A percentile compares a stretch with the other conserved stretches of the same genome.
Evolutionary conservation across 92 coral and sea anemone species (phyloP).

Genomic region (Diadumene lineata): DNA sequence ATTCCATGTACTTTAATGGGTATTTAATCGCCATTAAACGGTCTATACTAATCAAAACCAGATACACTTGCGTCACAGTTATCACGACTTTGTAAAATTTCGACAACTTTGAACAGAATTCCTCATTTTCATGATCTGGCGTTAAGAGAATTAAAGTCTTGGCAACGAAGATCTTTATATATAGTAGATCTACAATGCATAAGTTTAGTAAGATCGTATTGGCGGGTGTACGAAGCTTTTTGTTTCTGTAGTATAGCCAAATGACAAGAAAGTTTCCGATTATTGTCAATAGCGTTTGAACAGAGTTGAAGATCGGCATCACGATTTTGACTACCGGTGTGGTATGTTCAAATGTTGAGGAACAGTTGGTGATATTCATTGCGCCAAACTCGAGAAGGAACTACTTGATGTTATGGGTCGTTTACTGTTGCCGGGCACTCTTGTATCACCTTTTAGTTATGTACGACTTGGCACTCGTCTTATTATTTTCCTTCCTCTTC

Average conservation of each 20-base stretch:
- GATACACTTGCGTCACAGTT: neutral
- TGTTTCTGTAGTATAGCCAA: slow-evolving; percentile 23
- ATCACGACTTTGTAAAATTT: neutral
- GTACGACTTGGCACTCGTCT: too few relatives aligned
- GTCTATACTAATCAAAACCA: slow-evolving; percentile 22
- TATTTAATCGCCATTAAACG: slow-evolving; percentile 27
- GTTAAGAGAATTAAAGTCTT: neutral
- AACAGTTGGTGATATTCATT: neutral
- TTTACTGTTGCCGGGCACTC: too few relatives aligned
- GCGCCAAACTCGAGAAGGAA: too few relatives aligned
- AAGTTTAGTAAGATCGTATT: slow-evolving; percentile 27
- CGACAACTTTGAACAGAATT: neutral
- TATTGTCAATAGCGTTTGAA: slow-evolving; percentile 13
- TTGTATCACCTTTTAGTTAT: too few relatives aligned
- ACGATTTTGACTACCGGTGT: neutral
- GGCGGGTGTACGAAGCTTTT: slow-evolving; percentile 16
- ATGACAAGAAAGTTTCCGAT: slow-evolving; percentile 11
- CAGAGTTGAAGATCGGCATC: neutral
- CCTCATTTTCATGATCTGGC: neutral
- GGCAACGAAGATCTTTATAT: neutral
- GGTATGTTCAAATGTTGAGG: neutral
- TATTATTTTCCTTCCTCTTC: too few relatives aligned
- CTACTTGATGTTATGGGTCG: too few relatives aligned
- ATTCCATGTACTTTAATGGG: slow-evolving; percentile 8
- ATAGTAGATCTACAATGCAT: slow-evolving; percentile 10